Evolutionary conservation across 2,888 invertebrate genomes (phyloP).

Genomic region (Halictus ligatus): DNA sequence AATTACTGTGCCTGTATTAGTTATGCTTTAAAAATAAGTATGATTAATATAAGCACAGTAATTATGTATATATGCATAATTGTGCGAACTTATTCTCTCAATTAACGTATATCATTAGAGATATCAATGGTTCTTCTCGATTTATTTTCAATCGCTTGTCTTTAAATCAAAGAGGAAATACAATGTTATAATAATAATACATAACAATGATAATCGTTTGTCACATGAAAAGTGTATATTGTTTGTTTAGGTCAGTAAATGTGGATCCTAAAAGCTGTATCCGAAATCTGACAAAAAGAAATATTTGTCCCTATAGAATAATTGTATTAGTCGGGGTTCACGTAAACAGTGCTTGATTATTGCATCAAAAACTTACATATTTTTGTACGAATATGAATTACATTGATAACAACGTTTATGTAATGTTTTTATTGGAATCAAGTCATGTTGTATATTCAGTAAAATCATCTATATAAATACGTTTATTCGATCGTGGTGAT

Average conservation of each 20-base stretch:
- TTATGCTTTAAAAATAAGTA: too few relatives aligned
- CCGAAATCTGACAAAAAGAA: constrained; percentile 1
- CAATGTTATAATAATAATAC: constrained; percentile 21
- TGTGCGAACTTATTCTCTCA: not conserved
- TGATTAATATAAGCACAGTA: too few relatives aligned
- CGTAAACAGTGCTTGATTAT: constrained; percentile 38
- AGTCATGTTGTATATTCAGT: constrained; percentile 88
- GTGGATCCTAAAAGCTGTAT: not conserved
- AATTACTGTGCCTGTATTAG: too few relatives aligned
- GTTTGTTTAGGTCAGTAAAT: not conserved
- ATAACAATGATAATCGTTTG: not conserved
- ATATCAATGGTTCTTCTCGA: not conserved
- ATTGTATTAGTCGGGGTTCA: constrained; percentile 10
- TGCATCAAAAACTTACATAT: constrained; percentile 39
- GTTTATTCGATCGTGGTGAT: constrained; percentile 84
- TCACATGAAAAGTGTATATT: constrained; percentile 4
- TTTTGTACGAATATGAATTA: constrained; percentile 43
- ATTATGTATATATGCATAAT: too few relatives aligned
- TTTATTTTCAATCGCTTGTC: not conserved
- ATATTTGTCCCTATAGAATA: constrained; percentile 2
- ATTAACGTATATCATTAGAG: not conserved
- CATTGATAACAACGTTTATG: constrained; percentile 49
- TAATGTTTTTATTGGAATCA: constrained; percentile 53
- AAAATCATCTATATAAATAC: constrained; percentile 90
- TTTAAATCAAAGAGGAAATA: constrained; percentile 1